Evolutionary conservation across 2,113 vertebrate species (phyloP).

Genomic region (Microtus oregoni): DNA sequence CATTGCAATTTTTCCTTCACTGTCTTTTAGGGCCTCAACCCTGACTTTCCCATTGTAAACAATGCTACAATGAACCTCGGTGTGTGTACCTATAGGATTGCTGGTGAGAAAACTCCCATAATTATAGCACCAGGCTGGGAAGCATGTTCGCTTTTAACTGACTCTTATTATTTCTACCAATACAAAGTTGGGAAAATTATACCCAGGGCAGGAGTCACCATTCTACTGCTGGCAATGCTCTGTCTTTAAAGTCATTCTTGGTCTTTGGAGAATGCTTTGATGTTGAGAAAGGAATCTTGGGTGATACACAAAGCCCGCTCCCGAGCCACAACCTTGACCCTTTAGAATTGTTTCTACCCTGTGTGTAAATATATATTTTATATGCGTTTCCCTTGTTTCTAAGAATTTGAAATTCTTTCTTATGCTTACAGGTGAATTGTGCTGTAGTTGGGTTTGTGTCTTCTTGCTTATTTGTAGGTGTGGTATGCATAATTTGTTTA

Average conservation of each 20-base stretch:
- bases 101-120: neutral
- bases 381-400: neutral
- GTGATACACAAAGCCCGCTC: too few relatives aligned
- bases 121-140: neutral
- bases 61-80: neutral
- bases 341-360: neutral
- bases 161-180: neutral
- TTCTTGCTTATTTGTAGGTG: neutral
- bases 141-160: neutral
- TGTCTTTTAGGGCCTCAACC: neutral
- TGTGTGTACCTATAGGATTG: neutral
- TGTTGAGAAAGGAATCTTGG: neutral
- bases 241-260: neutral
- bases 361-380: neutral
- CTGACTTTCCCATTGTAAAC: neutral
- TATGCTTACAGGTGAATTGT: neutral
- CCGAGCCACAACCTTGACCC: neutral
- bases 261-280: neutral
- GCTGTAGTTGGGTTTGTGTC: neutral
- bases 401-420: neutral
- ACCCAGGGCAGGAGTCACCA: neutral
- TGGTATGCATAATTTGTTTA: neutral
- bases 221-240: neutral
- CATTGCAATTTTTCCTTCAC: fast-evolving
- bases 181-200: neutral